These are phyloP conservation scores for human DNA, from an alignment of 2,113 vertebrate genomes.

Conservation along the genomic window DNA sequence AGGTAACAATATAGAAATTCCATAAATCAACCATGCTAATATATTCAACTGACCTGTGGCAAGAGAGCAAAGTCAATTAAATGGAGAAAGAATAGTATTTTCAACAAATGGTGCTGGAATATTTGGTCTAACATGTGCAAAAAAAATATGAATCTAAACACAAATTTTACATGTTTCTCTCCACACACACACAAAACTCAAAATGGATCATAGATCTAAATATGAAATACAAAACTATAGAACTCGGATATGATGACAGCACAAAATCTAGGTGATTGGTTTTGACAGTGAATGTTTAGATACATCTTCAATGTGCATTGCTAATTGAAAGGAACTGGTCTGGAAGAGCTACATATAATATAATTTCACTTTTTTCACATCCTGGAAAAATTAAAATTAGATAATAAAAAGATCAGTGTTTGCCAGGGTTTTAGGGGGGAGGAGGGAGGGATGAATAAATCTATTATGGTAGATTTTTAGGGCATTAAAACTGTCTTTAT, in stretches of 20 bases:
- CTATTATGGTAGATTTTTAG: neutral
- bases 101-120: neutral
- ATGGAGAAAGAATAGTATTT: neutral
- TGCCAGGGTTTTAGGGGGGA: neutral
- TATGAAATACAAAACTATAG: neutral
- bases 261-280: neutral
- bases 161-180: neutral
- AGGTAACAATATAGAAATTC: neutral
- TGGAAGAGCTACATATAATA: neutral
- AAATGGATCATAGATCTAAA: neutral
- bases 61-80: neutral
- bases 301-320: neutral
- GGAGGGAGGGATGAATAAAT: neutral
- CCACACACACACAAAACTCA: neutral
- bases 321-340: neutral
- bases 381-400: neutral
- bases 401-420: neutral
- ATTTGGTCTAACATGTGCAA: neutral
- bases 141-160: neutral
- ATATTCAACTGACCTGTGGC: neutral
- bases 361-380: neutral
- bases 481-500: neutral
- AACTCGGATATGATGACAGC: neutral
- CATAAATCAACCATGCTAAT: neutral
- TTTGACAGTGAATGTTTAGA: neutral